Evolutionary conservation across 1,140 invertebrate species (phyloP).

Genomic region (Caligus rogercresseyi): DNA sequence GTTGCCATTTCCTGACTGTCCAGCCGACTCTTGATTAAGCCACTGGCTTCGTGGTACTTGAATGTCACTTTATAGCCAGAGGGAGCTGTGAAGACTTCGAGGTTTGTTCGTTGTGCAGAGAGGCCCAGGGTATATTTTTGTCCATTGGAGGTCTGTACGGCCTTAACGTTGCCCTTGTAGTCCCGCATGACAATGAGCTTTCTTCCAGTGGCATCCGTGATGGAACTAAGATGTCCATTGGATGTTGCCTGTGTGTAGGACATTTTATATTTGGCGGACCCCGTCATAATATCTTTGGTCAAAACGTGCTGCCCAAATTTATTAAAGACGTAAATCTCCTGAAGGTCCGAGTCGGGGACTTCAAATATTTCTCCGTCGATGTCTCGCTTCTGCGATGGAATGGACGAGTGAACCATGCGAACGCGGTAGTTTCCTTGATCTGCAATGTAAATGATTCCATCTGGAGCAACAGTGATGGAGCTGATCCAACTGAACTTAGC

Average conservation of each 20-base stretch:
- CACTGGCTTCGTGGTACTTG: slow-evolving; percentile 70
- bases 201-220: slow-evolving; percentile 78
- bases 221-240: slow-evolving; percentile 46
- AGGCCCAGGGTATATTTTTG: slow-evolving; percentile 72
- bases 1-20: slow-evolving; percentile 75
- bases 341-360: slow-evolving; percentile 61
- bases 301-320: slow-evolving; percentile 82
- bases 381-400: slow-evolving; percentile 69
- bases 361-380: slow-evolving; percentile 49
- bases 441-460: slow-evolving; percentile 77
- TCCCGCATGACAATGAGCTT: slow-evolving; percentile 78
- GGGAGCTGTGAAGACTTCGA: slow-evolving; percentile 58
- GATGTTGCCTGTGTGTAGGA: slow-evolving; percentile 47
- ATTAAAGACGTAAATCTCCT: slow-evolving; percentile 80
- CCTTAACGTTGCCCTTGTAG: slow-evolving; percentile 50
- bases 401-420: slow-evolving; percentile 66
- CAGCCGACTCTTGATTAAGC: slow-evolving; percentile 62
- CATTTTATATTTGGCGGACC: slow-evolving; percentile 72
- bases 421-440: slow-evolving; percentile 65
- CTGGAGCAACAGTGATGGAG: slow-evolving; percentile 75
- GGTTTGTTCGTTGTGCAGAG: slow-evolving; percentile 26
- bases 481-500: slow-evolving; percentile 82
- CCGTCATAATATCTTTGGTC: slow-evolving; percentile 77
- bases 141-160: slow-evolving; percentile 69
- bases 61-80: slow-evolving; percentile 49